Evolutionary conservation across 2,888 invertebrate species (phyloP).

Genomic region (Ceratothoa steindachneri): DNA sequence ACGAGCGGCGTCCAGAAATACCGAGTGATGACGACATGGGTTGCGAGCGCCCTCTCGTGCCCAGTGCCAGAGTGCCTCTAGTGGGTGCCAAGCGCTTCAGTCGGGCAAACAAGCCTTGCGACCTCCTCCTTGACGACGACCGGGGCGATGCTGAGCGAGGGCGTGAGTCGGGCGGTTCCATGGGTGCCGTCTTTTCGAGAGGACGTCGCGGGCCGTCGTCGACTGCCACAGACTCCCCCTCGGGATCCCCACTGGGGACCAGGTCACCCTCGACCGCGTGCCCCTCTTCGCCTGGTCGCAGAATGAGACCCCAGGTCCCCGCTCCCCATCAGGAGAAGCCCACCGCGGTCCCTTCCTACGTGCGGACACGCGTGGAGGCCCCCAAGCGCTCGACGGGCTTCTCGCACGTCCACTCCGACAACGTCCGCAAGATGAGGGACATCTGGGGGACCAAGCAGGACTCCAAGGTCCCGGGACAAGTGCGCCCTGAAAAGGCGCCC

Average conservation of each 20-base stretch:
- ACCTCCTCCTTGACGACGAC: background rate
- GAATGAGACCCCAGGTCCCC: background rate
- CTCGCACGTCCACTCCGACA: constrained; percentile 33
- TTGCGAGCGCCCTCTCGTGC: constrained; percentile 16
- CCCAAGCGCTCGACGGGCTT: constrained; percentile 29
- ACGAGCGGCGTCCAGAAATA: constrained; percentile 29
- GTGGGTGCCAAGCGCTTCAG: constrained; percentile 1
- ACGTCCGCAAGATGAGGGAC: constrained; percentile 40
- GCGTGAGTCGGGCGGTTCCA: constrained; percentile 12
- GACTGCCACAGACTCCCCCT: background rate
- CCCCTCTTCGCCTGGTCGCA: background rate
- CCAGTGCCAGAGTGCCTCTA: background rate
- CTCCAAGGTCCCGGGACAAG: constrained; percentile 1
- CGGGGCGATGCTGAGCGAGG: background rate
- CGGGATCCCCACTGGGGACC: background rate
- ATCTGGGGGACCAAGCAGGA: constrained; percentile 32
- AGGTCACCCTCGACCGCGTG: background rate
- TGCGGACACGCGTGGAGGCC: constrained; percentile 21
- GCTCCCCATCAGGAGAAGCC: constrained; percentile 15
- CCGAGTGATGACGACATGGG: constrained; percentile 39
- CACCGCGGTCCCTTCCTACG: constrained; percentile 28
- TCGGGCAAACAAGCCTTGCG: background rate
- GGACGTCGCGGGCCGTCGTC: background rate
- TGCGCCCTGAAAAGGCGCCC: constrained; percentile 2
- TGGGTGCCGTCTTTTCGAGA: constrained; percentile 23